Evolutionary conservation across 2,113 vertebrate genomes (phyloP).

Genomic region (Ia io): DNA sequence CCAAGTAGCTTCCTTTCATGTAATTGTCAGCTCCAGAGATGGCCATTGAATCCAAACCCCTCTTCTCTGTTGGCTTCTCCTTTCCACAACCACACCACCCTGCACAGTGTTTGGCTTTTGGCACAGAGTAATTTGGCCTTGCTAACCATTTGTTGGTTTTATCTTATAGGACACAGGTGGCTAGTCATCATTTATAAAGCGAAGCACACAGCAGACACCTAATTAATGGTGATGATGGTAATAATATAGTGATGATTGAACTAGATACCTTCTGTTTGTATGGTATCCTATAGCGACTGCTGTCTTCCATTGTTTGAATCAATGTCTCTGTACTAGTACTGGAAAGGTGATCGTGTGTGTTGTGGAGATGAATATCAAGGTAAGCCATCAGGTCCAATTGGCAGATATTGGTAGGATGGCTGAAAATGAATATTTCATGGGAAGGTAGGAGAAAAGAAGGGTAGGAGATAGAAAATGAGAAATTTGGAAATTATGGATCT

Average conservation of each 20-base stretch:
- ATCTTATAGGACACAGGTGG: slow-evolving; percentile 12
- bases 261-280: slow-evolving; percentile 23
- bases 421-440: neutral
- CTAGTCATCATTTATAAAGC: slow-evolving; percentile 52
- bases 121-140: slow-evolving; percentile 12
- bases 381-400: neutral
- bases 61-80: neutral
- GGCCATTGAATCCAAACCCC: neutral
- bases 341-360: neutral
- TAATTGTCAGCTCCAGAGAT: neutral
- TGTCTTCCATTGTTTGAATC: slow-evolving; percentile 45
- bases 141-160: slow-evolving; percentile 24
- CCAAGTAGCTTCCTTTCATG: neutral
- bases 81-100: neutral
- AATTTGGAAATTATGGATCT: neutral
- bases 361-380: neutral
- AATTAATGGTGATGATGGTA: slow-evolving; percentile 26
- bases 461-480: neutral
- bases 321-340: neutral
- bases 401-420: neutral
- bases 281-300: neutral
- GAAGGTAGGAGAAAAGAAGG: neutral
- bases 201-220: neutral
- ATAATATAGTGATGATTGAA: slow-evolving; percentile 10
- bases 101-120: neutral